A percentile compares a stretch with the other conserved stretches of the same genome.
Evolutionary conservation across 1,140 invertebrate genomes (phyloP).

Genomic region (Polypedilum pembai): DNA sequence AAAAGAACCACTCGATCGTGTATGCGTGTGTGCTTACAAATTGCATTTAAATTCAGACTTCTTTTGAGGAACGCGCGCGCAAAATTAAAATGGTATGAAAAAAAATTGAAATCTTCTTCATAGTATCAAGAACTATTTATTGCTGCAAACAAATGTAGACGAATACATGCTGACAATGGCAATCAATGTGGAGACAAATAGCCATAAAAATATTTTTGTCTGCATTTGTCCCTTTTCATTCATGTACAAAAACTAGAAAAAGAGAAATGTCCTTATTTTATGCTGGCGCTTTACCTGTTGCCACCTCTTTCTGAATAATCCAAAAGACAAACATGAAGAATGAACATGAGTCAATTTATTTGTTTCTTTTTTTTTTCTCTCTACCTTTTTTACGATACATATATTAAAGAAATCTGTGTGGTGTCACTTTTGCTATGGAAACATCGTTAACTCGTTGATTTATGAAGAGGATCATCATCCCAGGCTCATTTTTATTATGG

Average conservation of each 20-base stretch:
- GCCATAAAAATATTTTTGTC: slow-evolving; percentile 3
- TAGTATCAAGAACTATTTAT: too few relatives aligned
- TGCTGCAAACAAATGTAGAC: not conserved
- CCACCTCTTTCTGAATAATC: not conserved
- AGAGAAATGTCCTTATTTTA: slow-evolving; percentile 21
- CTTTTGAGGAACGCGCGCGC: too few relatives aligned
- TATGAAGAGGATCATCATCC: slow-evolving; percentile 24
- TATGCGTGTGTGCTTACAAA: not conserved
- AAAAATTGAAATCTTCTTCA: too few relatives aligned
- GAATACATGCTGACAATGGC: slow-evolving; percentile 21
- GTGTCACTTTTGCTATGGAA: slow-evolving; percentile 26
- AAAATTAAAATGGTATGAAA: too few relatives aligned
- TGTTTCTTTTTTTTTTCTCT: not conserved
- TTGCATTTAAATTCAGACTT: not conserved
- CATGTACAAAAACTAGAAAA: not conserved
- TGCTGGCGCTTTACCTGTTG: slow-evolving; percentile 21
- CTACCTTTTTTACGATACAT: too few relatives aligned
- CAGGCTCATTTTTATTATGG: slow-evolving; percentile 14
- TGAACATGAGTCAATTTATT: not conserved
- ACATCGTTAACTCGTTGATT: slow-evolving; percentile 23
- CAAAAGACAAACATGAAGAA: not conserved
- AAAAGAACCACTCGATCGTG: too few relatives aligned
- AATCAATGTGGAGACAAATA: slow-evolving; percentile 24
- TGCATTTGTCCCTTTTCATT: not conserved
- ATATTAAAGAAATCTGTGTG: not conserved